Evolutionary conservation across 2,113 vertebrate genomes (phyloP).

Genomic region (Pluvialis apricaria): DNA sequence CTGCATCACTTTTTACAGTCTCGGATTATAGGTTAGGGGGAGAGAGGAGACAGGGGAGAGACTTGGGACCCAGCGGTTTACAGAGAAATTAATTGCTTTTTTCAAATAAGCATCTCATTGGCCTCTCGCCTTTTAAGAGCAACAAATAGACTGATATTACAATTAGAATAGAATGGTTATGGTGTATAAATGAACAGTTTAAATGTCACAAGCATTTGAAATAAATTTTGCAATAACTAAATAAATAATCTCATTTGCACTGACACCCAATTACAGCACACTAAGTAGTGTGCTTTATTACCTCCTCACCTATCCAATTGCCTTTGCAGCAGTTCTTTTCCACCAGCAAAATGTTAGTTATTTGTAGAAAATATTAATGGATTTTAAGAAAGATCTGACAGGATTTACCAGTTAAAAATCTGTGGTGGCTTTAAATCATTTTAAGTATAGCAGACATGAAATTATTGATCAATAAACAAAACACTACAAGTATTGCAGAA

Average conservation of each 20-base stretch:
- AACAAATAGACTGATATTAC: constrained; percentile 33
- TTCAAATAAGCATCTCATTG: constrained; percentile 53
- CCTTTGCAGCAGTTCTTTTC: constrained; percentile 4
- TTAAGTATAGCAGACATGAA: not conserved
- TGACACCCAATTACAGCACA: constrained; percentile 61
- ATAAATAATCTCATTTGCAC: constrained; percentile 71
- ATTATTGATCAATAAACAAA: constrained; percentile 25
- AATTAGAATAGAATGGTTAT: constrained; percentile 44
- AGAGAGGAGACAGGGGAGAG: not conserved
- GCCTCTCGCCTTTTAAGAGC: constrained; percentile 65
- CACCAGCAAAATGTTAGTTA: not conserved
- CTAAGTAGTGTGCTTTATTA: constrained; percentile 60
- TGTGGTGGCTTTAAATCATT: not conserved
- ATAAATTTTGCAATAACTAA: constrained; percentile 68
- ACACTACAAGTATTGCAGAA: not conserved
- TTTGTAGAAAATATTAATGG: not conserved
- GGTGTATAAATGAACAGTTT: constrained; percentile 64
- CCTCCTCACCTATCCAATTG: constrained; percentile 51
- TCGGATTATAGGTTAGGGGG: not conserved
- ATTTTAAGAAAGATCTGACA: not conserved
- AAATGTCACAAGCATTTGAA: constrained; percentile 63
- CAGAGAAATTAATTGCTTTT: constrained; percentile 46
- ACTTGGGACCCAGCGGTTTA: not conserved
- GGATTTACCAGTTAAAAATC: not conserved
- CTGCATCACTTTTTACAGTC: not conserved